Base-by-base conservation (phyloP, 2,888 invertebrate genomes). In the Pseudococcus jackbeardsleyi region DNA sequence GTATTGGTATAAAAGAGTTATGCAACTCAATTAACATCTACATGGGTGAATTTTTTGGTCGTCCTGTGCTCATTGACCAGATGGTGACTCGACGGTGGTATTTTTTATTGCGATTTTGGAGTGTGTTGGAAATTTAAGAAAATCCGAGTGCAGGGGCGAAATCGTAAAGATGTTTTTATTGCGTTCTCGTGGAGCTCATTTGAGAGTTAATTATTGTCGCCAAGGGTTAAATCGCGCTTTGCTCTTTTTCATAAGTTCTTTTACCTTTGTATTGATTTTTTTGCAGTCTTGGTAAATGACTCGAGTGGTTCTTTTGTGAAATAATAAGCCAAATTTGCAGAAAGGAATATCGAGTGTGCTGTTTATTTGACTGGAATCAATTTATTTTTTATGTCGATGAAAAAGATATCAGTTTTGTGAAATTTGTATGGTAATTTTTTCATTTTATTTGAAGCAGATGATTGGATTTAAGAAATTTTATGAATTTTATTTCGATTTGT, bases 21-120 rank as follows among this genome's bases (percentile, higher is more conserved):
- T 82, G 79, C 79, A 82, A 82, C 79, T 46, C 22, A 82, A 82
- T 82, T 82, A 82, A 82, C 79, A 46, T 82, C 42, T 79, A 77
- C n/a, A 5, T 39, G 72, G 33, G 33, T 72, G 33, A 72, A 72
- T 72, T 72, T 72, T 72, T 33, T 72, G 12, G 0, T 33, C 17
- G 26, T 72, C 15, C 33, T 33, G 64, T 19, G 22, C 22, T 7
- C 33, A 72, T 72, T 72, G 72, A 68, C 33, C 39, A 39, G 33
- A 3, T 9, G 17, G 15, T 17, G 26, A 33, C 19, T 12, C 12
- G 72, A 7, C 33, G 33, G 15, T 72, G 72, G 33, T 4, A 6
- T 72, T 33, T 72, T 72, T 72, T 72, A 64, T 22, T 54, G 1
- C 22, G 1, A 6, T 4, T 0, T 3, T 1, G 64, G 9, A 64